A percentile compares a stretch with the other conserved stretches of the same genome.
These are phyloP conservation scores for Glyphotaelius pellucidus DNA, from an alignment of 2,888 invertebrate genomes.

Conservation along the genomic window DNA sequence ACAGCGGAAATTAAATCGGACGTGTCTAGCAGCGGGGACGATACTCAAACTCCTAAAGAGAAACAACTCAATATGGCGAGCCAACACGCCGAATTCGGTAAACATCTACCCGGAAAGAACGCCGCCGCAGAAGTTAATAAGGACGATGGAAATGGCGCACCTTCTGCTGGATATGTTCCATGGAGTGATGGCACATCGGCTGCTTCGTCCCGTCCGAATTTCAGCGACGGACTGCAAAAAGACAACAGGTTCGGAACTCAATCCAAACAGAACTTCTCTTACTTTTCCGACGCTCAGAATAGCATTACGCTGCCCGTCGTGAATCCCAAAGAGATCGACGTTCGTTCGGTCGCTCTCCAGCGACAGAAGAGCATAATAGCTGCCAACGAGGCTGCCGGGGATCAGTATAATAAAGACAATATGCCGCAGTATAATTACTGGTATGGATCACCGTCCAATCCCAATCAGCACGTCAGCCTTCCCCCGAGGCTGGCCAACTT, in stretches of 20 bases:
- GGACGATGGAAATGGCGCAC: constrained; percentile 24
- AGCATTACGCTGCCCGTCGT: constrained; percentile 75
- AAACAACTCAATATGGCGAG: constrained; percentile 40
- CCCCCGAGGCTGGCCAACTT: constrained; percentile 63
- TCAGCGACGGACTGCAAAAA: not conserved
- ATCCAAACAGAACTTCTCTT: constrained; percentile 52
- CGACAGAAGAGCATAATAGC: constrained; percentile 70
- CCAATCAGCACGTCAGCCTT: constrained; percentile 41
- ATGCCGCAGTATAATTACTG: constrained; percentile 58
- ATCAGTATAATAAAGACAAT: constrained; percentile 40
- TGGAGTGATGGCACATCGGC: constrained; percentile 58
- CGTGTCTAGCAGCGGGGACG: not conserved
- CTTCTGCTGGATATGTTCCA: constrained; percentile 46
- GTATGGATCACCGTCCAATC: constrained; percentile 40
- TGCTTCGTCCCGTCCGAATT: not conserved
- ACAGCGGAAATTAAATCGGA: constrained; percentile 24
- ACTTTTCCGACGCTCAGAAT: constrained; percentile 69
- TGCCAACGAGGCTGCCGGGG: constrained; percentile 27
- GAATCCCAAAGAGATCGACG: constrained; percentile 77
- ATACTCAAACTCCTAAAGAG: not conserved
- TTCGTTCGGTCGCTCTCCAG: constrained; percentile 75
- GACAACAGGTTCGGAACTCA: constrained; percentile 44
- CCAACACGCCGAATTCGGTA: constrained; percentile 38
- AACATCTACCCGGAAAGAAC: not conserved
- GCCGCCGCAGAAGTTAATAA: not conserved